Base-by-base conservation (phyloP, 2,888 invertebrate genomes). In the Ferrisia virgata region DNA sequence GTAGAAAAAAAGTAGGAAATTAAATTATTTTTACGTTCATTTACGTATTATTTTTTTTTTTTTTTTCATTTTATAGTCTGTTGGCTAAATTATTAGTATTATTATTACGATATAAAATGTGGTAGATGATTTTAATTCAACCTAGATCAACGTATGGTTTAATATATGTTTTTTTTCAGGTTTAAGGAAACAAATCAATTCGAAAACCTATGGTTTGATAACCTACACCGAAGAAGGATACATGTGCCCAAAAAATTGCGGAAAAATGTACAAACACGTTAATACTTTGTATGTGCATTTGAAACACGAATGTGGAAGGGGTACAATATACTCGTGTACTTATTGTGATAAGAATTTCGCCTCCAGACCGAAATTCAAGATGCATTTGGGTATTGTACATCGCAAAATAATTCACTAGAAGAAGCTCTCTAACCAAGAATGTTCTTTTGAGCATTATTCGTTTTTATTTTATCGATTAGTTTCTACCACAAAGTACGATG, bases 241-340 rank as follows among this genome's bases (percentile, higher is more conserved):
- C 28, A 31, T 80, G 22, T 85, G 85, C 33, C 85, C 85, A 6
- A 79, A 69, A 84, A 76, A 76, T 64, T 87, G 87, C 69, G 86
- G 86, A 2, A 86, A 86, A 72, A 69, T 43, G 64, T 89, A 89
- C 86, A 87, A 86, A 2, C 87, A 88, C 86, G 88, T 87, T 82
- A 87, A 87, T 13, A 47, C 53, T 0, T 72, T 72, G 64, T 83
- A 76, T n/a, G 64, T 58, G 22, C 82, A 82, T 40, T 33, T 82
- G 28, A 82, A 82, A 22, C 58, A 40, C 40, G 72, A 82, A 82
- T 82, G 64, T n/a, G 82, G 82, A 28, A 36, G n/a, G 39, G 25
- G 6, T 2, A 58, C 36, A 22, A 22, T 6, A 33, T 81, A 47
- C 28, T 2, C 25, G 13, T 79, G 79, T n/a, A 25, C 40, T 0